Percentiles rank a stretch among this genome's conserved stretches.
phyloP scores from a whole-genome alignment of 2,797 vertebrate species.

The Hybognathus amarus region DNA sequence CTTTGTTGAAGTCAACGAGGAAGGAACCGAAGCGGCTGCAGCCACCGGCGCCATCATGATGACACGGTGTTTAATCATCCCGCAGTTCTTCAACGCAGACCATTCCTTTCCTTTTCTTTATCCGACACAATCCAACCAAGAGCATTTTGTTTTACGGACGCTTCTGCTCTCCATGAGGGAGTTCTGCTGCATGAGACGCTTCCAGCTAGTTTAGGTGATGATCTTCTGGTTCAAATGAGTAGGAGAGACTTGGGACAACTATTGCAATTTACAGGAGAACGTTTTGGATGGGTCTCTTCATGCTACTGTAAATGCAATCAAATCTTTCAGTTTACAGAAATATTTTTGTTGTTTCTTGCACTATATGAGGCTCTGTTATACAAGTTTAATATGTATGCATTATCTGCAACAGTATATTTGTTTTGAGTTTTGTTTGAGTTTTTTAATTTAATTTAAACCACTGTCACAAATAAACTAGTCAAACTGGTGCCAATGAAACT shows the following conservation, averaged over 20 bases:
- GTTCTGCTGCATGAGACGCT: not conserved
- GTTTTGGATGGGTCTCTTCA: not conserved
- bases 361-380: no score
- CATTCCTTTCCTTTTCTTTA: constrained; percentile 54
- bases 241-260: not conserved
- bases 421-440: no score
- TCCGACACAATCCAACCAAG: constrained; percentile 48
- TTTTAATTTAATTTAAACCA: no score
- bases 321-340: not conserved
- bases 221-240: not conserved
- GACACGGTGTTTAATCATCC: fast-evolving
- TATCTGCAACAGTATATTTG: no score
- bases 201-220: not conserved
- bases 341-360: not conserved
- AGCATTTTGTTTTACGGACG: constrained; percentile 42
- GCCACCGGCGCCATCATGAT: fast-evolving
- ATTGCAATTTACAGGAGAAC: not conserved
- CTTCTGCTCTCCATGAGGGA: constrained; percentile 34
- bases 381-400: not conserved
- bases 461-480: no score
- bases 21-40: constrained; percentile 33
- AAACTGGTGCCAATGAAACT: no score
- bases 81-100: constrained; percentile 4
- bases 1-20: constrained; percentile 42
- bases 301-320: not conserved